Percentiles rank a stretch among this genome's conserved stretches.
Evolutionary conservation across 2,113 vertebrate species (phyloP).

Genomic region (Hirundichthys speculiger): DNA sequence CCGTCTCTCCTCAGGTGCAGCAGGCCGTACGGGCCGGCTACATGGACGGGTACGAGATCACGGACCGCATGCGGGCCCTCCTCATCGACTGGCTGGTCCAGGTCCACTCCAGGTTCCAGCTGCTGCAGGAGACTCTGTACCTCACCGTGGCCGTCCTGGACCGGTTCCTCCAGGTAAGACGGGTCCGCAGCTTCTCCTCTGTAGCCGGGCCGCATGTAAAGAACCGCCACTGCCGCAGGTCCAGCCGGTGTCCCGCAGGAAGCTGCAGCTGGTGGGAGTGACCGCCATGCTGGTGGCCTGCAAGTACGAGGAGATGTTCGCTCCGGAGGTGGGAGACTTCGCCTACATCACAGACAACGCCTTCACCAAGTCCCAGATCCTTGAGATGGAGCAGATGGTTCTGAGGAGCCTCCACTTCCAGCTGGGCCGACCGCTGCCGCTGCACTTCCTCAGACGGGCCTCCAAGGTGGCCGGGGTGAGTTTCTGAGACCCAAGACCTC

Average conservation of each 20-base stretch:
- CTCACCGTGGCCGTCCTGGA: conserved; percentile 92
- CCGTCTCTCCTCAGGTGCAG: conserved; percentile 75
- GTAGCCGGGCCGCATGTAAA: background rate
- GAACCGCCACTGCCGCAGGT: conserved; percentile 70
- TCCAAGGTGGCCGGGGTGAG: conserved; percentile 90
- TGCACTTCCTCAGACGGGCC: conserved; percentile 92
- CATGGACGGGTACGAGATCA: conserved; percentile 86
- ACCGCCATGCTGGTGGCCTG: conserved; percentile 91
- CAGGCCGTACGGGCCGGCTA: conserved; percentile 83
- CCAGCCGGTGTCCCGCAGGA: conserved; percentile 86
- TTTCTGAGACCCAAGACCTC: too few species aligned
- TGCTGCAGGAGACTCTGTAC: conserved; percentile 94
- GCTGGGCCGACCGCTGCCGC: conserved; percentile 89
- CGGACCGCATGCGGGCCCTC: conserved; percentile 88
- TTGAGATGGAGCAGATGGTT: conserved; percentile 89
- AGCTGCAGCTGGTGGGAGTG: conserved; percentile 91
- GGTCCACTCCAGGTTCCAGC: conserved; percentile 91
- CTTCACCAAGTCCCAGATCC: conserved; percentile 86
- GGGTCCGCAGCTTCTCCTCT: too few species aligned
- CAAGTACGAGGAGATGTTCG: conserved; percentile 93
- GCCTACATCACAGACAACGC: conserved; percentile 93
- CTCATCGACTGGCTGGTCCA: conserved; percentile 97
- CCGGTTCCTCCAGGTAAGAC: conserved; percentile 83
- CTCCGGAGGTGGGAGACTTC: conserved; percentile 88
- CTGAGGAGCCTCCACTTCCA: conserved; percentile 86